Evolutionary conservation across 2,113 vertebrate species (phyloP), one percentile per base, ranked within the genome.

Genomic region (Engraulis encrasicolus): DNA sequence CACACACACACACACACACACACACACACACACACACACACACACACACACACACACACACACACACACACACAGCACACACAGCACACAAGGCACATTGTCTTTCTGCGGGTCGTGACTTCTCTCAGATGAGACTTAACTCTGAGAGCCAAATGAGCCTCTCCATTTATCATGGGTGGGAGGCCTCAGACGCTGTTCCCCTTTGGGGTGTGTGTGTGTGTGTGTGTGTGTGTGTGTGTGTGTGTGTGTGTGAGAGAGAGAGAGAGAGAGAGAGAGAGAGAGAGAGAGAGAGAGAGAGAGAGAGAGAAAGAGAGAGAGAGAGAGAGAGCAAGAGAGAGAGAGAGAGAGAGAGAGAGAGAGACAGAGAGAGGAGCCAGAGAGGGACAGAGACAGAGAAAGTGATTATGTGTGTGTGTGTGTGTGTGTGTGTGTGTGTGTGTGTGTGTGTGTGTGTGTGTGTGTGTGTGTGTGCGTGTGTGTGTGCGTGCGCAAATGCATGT

Each of bases 1-100:
- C 31, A 54, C 61, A n/a, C n/a, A n/a, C 79, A 52, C 38, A 34
- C 27, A 80, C 58, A 66, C 58, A 66, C n/a, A 66, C 58, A 66
- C 23, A 66, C 7, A 66, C 54, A 58, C 54, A 58, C 7, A 2
- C 52, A 54, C 19, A 54, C 52, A 54, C 52, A 54, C 52, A 20
- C 52, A 54, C 52, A 54, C 52, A 54, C 52, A 54, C 17, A 54
- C 48, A n/a, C n/a, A n/a, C n/a, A n/a, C n/a, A n/a, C n/a, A n/a
- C 20, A 31, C 23, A 77, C 3, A 66, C 19, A n/a, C n/a, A n/a
- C n/a, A n/a, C n/a, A n/a, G n/a, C n/a, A n/a, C n/a, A n/a, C n/a
- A n/a, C n/a, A n/a, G 27, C 27, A 66, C 15, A n/a, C 19, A 66
- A 50, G 15, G 31, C 23, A 14, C 23, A 27, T 27, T 34, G 27